These are phyloP conservation scores for Akabosia matsudoensis DNA, from an alignment of 1,140 invertebrate species.

Conservation along the genomic window DNA sequence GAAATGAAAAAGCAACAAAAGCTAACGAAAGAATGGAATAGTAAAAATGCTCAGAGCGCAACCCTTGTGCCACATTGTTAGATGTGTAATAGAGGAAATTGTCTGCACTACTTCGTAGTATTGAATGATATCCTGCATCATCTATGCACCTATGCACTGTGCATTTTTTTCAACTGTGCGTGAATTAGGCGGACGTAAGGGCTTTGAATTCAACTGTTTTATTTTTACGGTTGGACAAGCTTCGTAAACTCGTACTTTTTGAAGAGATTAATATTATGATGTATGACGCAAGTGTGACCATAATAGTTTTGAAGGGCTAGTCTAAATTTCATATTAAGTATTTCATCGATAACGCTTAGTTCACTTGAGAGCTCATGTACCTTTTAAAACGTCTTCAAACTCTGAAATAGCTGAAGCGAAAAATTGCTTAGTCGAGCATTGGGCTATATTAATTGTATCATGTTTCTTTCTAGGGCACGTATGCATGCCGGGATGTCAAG, in stretches of 20 bases:
- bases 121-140: no score
- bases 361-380: no score
- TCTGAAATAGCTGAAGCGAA: neutral
- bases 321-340: neutral
- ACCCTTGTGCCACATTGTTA: neutral
- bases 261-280: neutral
- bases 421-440: neutral
- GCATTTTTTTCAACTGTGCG: neutral
- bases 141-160: no score
- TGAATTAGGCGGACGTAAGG: neutral
- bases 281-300: neutral
- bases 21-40: neutral
- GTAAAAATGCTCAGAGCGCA: neutral
- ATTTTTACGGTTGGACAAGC: conserved; percentile 7
- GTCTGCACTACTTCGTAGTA: no score
- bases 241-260: neutral
- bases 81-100: neutral
- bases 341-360: no score
- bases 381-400: no score
- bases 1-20: conserved; percentile 20
- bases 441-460: neutral
- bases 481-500: neutral
- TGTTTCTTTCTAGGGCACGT: neutral
- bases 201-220: neutral
- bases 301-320: conserved; percentile 14